Conservation (phyloP, 2,797 vertebrate species). For the Acanthis flammea region DNA sequence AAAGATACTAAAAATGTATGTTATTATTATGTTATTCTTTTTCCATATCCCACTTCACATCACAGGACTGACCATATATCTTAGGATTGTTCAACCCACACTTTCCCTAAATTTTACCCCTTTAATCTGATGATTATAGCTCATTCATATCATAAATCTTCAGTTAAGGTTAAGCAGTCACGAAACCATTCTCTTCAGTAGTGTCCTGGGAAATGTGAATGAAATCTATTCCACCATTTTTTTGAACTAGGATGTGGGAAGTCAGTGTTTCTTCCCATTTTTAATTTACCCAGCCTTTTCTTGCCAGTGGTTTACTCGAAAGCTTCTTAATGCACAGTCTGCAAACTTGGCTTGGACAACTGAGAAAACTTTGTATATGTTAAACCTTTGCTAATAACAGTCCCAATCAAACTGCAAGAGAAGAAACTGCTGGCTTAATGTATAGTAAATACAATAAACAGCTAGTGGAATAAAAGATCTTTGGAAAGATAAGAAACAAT, state of each 20-base stretch:
- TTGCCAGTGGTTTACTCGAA: conserved; percentile 17
- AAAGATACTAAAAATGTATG: conserved; percentile 25
- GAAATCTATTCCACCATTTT: background rate
- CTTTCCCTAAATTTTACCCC: background rate
- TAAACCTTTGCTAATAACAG: conserved; percentile 22
- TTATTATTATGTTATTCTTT: conserved; percentile 31
- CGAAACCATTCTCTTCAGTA: conserved; percentile 2
- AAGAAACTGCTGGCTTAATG: conserved; percentile 12
- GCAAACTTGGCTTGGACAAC: background rate
- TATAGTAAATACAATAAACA: background rate
- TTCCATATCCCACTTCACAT: conserved; percentile 25
- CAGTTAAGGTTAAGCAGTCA: conserved; percentile 16
- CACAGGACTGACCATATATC: background rate
- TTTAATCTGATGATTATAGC: conserved; percentile 58
- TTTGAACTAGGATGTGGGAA: background rate
- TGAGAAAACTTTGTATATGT: background rate
- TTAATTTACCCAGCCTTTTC: conserved; percentile 4
- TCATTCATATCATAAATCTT: background rate
- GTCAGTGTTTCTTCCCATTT: background rate
- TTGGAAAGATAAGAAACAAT: background rate
- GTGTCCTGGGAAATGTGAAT: background rate
- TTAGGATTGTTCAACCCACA: background rate
- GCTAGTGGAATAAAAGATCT: background rate
- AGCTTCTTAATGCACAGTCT: background rate
- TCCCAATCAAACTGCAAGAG: background rate